These are phyloP conservation scores for Aurelia sp. DNA, from an alignment of 30 jellyfish, hydroid and myxozoan genomes.

Conservation along the genomic window DNA sequence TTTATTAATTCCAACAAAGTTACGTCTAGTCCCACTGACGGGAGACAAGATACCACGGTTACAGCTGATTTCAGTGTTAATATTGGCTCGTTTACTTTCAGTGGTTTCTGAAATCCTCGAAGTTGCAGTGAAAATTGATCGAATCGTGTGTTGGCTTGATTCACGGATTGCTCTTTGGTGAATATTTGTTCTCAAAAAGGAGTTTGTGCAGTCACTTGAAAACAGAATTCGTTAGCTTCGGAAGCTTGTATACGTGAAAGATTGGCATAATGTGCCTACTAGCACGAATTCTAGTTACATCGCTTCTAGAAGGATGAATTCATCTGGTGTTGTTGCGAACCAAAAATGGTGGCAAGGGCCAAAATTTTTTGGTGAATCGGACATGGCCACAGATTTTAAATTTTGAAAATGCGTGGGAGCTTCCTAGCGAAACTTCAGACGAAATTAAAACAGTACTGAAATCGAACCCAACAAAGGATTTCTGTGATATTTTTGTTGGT, in stretches of 20 bases:
- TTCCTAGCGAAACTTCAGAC: too few species aligned
- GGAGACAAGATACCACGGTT: not conserved
- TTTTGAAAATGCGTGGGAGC: too few species aligned
- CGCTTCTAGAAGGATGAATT: too few species aligned
- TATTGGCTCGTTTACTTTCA: not conserved
- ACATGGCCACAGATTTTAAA: too few species aligned
- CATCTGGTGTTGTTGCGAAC: too few species aligned
- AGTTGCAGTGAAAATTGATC: not conserved
- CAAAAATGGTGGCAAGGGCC: too few species aligned
- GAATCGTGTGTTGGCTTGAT: not conserved
- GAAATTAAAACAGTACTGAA: too few species aligned
- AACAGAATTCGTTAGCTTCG: not conserved
- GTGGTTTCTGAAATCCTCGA: not conserved
- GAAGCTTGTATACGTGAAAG: conserved; percentile 1
- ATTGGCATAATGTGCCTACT: conserved; percentile 4
- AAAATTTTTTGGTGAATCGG: too few species aligned
- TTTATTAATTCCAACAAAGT: not conserved
- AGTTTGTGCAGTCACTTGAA: conserved; percentile 2
- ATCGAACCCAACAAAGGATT: too few species aligned
- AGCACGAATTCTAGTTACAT: too few species aligned
- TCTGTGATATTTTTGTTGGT: too few species aligned
- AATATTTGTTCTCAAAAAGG: not conserved
- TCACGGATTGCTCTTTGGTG: too few species aligned
- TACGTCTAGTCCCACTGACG: not conserved
- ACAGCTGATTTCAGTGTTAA: not conserved